Evolutionary conservation across 2,113 vertebrate species (phyloP).

Genomic region (Cnemophilus loriae): DNA sequence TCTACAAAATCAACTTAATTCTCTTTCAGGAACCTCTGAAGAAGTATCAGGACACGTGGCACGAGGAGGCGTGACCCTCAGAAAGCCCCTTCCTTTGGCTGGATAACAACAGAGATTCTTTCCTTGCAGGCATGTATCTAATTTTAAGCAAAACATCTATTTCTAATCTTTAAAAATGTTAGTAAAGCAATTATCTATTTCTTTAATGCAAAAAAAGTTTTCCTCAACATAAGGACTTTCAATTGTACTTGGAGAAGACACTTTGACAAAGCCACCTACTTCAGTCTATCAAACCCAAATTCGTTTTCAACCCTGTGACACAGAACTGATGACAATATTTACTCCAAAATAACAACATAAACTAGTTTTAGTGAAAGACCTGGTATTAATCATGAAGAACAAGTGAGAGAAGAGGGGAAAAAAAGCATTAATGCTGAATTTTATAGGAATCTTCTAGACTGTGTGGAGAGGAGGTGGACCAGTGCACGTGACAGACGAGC

Average conservation of each 20-base stretch:
- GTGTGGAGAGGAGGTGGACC: background rate
- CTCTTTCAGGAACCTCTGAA: background rate
- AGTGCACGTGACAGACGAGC: rapidly evolving
- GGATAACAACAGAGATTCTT: background rate
- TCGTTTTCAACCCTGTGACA: background rate
- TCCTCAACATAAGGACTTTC: background rate
- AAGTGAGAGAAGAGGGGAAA: background rate
- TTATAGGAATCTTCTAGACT: background rate
- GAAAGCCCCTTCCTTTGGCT: background rate
- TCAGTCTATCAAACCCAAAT: background rate
- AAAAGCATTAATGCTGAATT: background rate
- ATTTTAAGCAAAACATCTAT: background rate
- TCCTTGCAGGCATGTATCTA: background rate
- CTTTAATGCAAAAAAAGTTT: background rate
- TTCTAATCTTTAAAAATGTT: background rate
- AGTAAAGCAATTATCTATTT: background rate
- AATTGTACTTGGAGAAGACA: background rate
- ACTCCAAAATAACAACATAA: background rate
- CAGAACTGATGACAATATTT: background rate
- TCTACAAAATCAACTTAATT: background rate
- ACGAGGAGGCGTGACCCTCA: background rate
- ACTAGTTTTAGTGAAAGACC: background rate
- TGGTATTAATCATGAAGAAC: background rate
- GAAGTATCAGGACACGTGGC: background rate
- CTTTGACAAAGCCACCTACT: background rate